Percentiles rank a stretch among this genome's conserved stretches.
These are phyloP conservation scores for Syngnathoides biaculeatus DNA, from an alignment of 2,113 vertebrate genomes.

Conservation along the genomic window DNA sequence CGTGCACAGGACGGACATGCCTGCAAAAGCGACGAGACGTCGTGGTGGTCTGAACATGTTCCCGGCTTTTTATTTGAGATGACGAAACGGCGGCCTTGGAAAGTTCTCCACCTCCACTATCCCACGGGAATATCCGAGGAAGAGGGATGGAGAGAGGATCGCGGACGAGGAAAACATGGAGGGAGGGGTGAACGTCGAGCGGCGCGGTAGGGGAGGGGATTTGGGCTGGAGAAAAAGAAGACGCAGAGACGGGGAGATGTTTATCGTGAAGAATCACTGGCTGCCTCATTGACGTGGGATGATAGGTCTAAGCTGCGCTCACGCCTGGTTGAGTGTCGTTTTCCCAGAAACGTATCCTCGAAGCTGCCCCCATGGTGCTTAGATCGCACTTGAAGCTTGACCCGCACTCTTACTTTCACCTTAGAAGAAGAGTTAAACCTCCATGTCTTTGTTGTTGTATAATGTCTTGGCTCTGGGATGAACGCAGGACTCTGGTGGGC, in stretches of 20 bases:
- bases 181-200: not conserved
- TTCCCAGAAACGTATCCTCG: constrained; percentile 25
- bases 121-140: constrained; percentile 76
- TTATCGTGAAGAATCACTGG: constrained; percentile 30
- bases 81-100: constrained; percentile 75
- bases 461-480: not conserved
- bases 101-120: constrained; percentile 68
- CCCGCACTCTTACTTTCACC: not conserved
- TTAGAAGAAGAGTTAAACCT: not conserved
- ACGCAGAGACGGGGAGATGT: constrained; percentile 35
- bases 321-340: constrained; percentile 17
- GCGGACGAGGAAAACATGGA: constrained; percentile 32
- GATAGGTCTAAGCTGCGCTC: constrained; percentile 21
- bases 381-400: constrained; percentile 32
- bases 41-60: constrained; percentile 73
- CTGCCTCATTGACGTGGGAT: constrained; percentile 9
- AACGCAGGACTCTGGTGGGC: not conserved
- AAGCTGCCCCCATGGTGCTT: constrained; percentile 22
- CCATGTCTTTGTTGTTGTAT: not conserved
- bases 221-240: not conserved
- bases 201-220: constrained; percentile 13
- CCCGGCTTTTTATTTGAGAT: constrained; percentile 49
- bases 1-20: constrained; percentile 21
- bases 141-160: constrained; percentile 37
- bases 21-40: constrained; percentile 32